Conservation (phyloP, 2,888 invertebrate species). For the Chrysina gloriosa region DNA sequence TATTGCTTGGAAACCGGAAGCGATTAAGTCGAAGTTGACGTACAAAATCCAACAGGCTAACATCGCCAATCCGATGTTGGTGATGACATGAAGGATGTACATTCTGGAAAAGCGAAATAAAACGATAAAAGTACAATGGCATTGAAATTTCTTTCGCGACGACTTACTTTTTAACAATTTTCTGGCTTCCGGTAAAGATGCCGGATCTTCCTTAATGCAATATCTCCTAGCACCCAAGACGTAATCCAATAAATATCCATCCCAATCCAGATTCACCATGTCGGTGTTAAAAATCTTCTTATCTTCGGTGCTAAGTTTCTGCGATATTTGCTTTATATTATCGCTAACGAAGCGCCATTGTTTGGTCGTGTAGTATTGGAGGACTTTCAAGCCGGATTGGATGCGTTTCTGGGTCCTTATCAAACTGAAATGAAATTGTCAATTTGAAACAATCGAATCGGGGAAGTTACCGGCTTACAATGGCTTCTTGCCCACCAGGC, state of each 20-base stretch:
- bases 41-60: slow-evolving; percentile 1
- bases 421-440: slow-evolving; percentile 73
- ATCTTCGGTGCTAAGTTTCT: slow-evolving; percentile 73
- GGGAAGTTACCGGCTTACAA: slow-evolving; percentile 81
- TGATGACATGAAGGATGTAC: slow-evolving; percentile 10
- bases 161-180: slow-evolving; percentile 71
- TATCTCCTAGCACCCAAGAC: slow-evolving; percentile 87
- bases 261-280: slow-evolving; percentile 54
- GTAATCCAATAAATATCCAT: slow-evolving; percentile 79
- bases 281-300: slow-evolving; percentile 67
- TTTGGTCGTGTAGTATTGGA: slow-evolving; percentile 91
- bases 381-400: slow-evolving; percentile 79
- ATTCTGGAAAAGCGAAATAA: slow-evolving; percentile 3
- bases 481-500: slow-evolving; percentile 80
- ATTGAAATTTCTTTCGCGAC: not conserved
- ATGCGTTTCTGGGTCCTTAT: slow-evolving; percentile 81
- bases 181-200: slow-evolving; percentile 79
- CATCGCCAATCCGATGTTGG: not conserved
- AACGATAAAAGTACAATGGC: not conserved
- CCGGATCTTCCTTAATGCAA: slow-evolving; percentile 86
- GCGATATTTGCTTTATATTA: slow-evolving; percentile 72
- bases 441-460: not conserved
- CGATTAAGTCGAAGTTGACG: not conserved
- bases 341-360: slow-evolving; percentile 86
- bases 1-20: not conserved